Evolutionary conservation across 2,797 vertebrate species (phyloP).

Genomic region (Serranus cabrilla): DNA sequence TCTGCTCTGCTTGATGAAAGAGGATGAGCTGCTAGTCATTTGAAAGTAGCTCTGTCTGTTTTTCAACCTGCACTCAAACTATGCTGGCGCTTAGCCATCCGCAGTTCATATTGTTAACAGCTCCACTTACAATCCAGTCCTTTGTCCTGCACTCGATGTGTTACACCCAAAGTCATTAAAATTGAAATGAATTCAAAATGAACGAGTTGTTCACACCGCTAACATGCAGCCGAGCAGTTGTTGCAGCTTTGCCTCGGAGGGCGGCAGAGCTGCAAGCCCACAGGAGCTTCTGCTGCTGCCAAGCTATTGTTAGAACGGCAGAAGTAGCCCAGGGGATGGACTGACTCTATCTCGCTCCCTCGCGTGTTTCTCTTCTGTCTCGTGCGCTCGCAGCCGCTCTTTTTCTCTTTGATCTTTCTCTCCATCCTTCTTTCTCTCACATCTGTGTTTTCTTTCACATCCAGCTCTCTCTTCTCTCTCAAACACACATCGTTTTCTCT

Average conservation of each 20-base stretch:
- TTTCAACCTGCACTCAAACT: slow-evolving; percentile 16
- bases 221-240: slow-evolving; percentile 55
- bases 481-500: slow-evolving; percentile 26
- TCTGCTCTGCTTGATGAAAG: background rate
- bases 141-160: slow-evolving; percentile 34
- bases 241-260: slow-evolving; percentile 67
- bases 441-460: slow-evolving; percentile 39
- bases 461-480: slow-evolving; percentile 26
- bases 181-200: slow-evolving; percentile 55
- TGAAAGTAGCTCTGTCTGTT: slow-evolving; percentile 3
- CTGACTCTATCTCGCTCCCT: slow-evolving; percentile 64
- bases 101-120: slow-evolving; percentile 28
- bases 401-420: slow-evolving; percentile 59
- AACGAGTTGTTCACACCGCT: slow-evolving; percentile 43
- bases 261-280: slow-evolving; percentile 62
- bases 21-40: background rate
- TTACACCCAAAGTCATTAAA: slow-evolving; percentile 48
- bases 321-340: slow-evolving; percentile 73
- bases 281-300: slow-evolving; percentile 76
- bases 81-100: background rate
- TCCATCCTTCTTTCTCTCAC: slow-evolving; percentile 24
- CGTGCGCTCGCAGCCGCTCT: slow-evolving; percentile 19
- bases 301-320: slow-evolving; percentile 82
- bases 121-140: slow-evolving; percentile 23
- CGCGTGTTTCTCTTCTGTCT: slow-evolving; percentile 48